Conservation (phyloP, 2,797 vertebrate genomes). For the Australoheros facetus region DNA sequence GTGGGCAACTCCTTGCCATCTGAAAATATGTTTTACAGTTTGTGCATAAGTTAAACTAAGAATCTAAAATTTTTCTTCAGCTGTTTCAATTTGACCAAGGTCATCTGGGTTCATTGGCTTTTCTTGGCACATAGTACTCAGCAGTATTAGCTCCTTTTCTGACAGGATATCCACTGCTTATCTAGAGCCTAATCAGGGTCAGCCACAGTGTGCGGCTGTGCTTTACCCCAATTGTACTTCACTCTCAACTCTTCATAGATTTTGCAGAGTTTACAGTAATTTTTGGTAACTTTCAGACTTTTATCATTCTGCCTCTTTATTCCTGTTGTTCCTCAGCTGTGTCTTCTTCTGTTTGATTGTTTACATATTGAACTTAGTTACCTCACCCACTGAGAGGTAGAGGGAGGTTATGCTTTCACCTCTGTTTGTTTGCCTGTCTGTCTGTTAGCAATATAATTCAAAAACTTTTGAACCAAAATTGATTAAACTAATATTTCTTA, state of each 20-base stretch:
- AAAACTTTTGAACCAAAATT: too few species aligned
- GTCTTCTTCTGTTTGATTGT: not conserved
- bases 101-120: slow-evolving; percentile 4
- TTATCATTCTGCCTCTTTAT: not conserved
- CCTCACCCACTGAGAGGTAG: too few species aligned
- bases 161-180: slow-evolving; percentile 43
- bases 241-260: slow-evolving; percentile 16
- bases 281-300: slow-evolving; percentile 18
- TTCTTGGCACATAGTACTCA: slow-evolving; percentile 1
- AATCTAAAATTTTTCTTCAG: slow-evolving; percentile 13
- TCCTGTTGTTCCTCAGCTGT: slow-evolving; percentile 1
- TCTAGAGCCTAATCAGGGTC: slow-evolving; percentile 45
- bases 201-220: slow-evolving; percentile 28
- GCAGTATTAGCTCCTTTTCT: slow-evolving; percentile 23
- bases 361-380: not conserved
- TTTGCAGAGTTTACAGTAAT: slow-evolving; percentile 24
- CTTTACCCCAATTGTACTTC: slow-evolving; percentile 24
- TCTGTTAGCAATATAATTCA: too few species aligned
- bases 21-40: not conserved
- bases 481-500: too few species aligned
- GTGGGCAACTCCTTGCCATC: not conserved
- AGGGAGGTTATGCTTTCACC: too few species aligned
- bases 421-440: too few species aligned
- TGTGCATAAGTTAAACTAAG: not conserved
- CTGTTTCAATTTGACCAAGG: slow-evolving; percentile 1